Base-by-base conservation (phyloP, 2,888 invertebrate species). In the Parnassius mnemosyne region DNA sequence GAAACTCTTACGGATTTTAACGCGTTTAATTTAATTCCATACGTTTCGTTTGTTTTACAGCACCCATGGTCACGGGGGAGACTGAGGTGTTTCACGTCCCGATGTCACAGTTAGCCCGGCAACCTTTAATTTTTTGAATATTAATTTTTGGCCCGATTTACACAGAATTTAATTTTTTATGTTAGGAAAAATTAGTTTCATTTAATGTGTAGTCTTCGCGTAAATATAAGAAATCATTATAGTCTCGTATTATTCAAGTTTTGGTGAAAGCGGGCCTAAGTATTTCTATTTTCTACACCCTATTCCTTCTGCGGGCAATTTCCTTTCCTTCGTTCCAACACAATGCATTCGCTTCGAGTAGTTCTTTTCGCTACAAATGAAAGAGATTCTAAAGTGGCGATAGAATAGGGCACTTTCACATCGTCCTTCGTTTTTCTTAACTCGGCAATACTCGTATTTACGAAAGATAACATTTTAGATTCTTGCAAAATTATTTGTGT, bases 371-470 rank as follows among this genome's bases (percentile, higher is more conserved):
- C 54, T 54, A 62, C 53, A 57, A 62, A 62, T 62, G 54, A 62
- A 62, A 62, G 53, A 53, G 41, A 57, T 52, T n/a, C 49, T 54
- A 50, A 62, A 62, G 62, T 62, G 62, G 50, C 57, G 43, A 53
- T 12, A 47, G 62, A 53, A 57, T 53, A 53, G 57, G 62, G 44
- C 57, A 57, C 53, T 57, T 53, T 47, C 51, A 13, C 16, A 43
- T 2, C 53, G 25, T 20, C 34, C 34, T 34, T 53, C 16, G 10
- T 53, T 62, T 57, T 55, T 50, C 13, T 44, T 44, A 16, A 16
- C 46, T 25, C 42, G 34, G 34, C 43, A 44, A 51, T 34, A 55
- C 54, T 55, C 42, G 16, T 43, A 7, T 34, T 34, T 34, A 50
- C 25, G 13, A 20, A 51, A 44, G n/a, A 25, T 42, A 49, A 10